Conservation (phyloP, 2,113 vertebrate genomes). For the Odocoileus hemionus region DNA sequence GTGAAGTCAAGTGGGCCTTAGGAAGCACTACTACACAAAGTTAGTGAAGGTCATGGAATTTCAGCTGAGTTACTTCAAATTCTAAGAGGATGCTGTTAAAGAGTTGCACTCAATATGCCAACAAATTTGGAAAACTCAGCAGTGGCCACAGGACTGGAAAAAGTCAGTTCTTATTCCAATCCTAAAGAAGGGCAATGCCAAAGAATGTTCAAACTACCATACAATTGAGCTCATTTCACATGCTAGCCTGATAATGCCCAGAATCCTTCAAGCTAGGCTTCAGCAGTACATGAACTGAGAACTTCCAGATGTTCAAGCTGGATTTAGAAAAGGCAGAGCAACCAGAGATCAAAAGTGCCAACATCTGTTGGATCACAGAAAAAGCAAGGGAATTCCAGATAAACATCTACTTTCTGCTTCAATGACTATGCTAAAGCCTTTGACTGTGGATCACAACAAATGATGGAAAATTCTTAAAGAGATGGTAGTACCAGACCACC, state of each 20-base stretch:
- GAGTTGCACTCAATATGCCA: neutral
- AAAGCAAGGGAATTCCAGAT: neutral
- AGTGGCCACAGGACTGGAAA: neutral
- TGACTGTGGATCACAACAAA: neutral
- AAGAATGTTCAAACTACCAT: neutral
- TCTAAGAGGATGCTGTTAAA: neutral
- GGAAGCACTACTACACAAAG: neutral
- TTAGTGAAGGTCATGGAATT: neutral
- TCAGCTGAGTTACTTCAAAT: neutral
- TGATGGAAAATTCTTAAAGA: neutral
- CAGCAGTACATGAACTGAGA: neutral
- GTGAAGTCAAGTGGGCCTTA: neutral
- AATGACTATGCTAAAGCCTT: neutral
- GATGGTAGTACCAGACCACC: neutral
- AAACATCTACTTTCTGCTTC: neutral
- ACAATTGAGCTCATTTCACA: neutral
- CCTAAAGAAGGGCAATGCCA: neutral
- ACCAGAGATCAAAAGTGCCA: neutral
- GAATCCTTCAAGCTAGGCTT: neutral
- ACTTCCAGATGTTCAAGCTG: neutral
- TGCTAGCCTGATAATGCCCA: neutral
- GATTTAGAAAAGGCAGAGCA: neutral
- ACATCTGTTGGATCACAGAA: neutral
- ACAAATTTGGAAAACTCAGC: neutral
- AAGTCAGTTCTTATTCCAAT: neutral